Evolutionary conservation across 2,888 invertebrate genomes (phyloP).

Genomic region (Callyntrura guangdongensis): DNA sequence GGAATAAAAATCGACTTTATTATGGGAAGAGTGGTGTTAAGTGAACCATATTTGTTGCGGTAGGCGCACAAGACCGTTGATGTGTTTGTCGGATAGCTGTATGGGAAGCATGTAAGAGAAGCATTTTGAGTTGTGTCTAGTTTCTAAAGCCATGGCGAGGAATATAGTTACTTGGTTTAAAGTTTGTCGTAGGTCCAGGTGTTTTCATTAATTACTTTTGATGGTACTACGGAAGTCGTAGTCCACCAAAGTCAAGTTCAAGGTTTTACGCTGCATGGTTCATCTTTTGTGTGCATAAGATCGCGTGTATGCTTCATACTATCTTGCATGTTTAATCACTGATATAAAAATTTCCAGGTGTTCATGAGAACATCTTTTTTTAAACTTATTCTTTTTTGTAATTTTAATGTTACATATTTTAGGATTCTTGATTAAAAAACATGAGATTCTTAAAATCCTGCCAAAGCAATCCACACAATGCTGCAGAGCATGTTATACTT

Average conservation of each 20-base stretch:
- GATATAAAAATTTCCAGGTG: neutral
- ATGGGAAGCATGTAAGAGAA: no score
- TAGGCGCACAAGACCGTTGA: slow-evolving; percentile 9
- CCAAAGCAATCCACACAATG: no score
- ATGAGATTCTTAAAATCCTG: no score
- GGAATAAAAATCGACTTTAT: neutral
- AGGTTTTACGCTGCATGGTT: slow-evolving; percentile 13
- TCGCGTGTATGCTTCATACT: neutral
- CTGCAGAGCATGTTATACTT: no score
- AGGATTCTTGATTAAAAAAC: no score
- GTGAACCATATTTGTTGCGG: neutral
- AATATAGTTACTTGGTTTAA: no score
- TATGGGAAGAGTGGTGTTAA: slow-evolving; percentile 16
- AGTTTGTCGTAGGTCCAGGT: slow-evolving; percentile 73
- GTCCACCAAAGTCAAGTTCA: slow-evolving; percentile 33
- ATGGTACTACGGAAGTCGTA: neutral
- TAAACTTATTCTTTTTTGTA: no score
- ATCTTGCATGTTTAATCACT: no score
- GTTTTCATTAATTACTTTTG: slow-evolving; percentile 15
- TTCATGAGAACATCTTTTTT: no score
- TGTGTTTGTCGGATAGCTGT: neutral
- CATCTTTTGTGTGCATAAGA: neutral
- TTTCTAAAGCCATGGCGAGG: no score
- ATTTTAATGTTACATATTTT: no score
- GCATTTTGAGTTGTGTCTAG: no score